Base-by-base conservation (phyloP, 2,888 invertebrate genomes). In the Abscondita cerata region DNA sequence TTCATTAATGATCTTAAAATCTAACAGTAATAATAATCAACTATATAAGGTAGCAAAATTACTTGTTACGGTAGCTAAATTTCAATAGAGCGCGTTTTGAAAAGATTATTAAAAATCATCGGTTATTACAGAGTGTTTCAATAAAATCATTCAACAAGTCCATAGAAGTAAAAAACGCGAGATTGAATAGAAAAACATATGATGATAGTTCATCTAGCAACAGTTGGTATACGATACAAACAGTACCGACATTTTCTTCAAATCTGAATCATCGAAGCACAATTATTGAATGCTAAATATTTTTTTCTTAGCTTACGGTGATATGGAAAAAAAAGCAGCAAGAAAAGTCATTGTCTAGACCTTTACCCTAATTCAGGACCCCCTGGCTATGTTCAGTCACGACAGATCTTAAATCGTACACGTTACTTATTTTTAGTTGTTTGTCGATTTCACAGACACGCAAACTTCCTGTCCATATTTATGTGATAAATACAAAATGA, bases 381-480 rank as follows among this genome's bases (percentile, higher is more conserved):
- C 47, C 44, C 16, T 47, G 38, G 59, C 25, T 38, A 52, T 36
- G 53, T 40, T 46, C 18, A 59, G 59, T 59, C 59, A 59, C 59
- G 59, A 52, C 47, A 59, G 20, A 40, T 20, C 59, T 48, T 52
- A 59, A 59, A 59, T 59, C 53, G 48, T 38, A 48, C 40, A 52
- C 33, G 52, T 53, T 59, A 59, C 36, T 51, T 40, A 50, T 41
- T 59, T 53, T 20, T 47, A 38, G 46, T 59, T 57, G 57, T 16
- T 46, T 52, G 46, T 18, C n/a, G 33, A 52, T 47, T 52, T 46
- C 20, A 19, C n/a, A 20, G 52, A 59, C 51, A 59, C 52, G 59
- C 59, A 47, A 52, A 16, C 47, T 59, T 40, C 52, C 52, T 52
- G 46, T 13, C 36, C 36, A 9, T 20, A 34, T 52, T 52, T 9